Evolutionary conservation across 2,113 vertebrate species (phyloP).

Genomic region (Brienomyrus brachyistius): DNA sequence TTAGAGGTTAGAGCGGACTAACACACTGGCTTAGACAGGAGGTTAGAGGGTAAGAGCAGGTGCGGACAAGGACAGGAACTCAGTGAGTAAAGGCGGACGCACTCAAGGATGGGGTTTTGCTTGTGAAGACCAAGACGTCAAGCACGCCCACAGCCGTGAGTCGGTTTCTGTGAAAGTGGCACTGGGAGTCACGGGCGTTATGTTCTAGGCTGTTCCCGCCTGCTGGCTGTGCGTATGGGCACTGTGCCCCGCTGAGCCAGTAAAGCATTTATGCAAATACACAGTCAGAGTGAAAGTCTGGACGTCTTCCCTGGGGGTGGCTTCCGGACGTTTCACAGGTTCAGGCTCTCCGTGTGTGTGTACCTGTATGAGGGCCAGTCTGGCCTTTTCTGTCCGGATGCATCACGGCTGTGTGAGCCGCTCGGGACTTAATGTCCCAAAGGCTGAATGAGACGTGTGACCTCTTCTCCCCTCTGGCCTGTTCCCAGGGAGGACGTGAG

Average conservation of each 20-base stretch:
- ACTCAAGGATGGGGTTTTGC: not conserved
- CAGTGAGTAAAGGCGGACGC: not conserved
- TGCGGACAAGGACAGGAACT: not conserved
- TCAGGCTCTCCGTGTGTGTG: not conserved
- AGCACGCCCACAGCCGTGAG: not conserved
- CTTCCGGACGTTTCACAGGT: not conserved
- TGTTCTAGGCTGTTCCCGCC: not conserved
- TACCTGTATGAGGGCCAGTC: not conserved
- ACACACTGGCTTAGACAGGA: not conserved
- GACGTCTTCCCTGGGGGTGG: not conserved
- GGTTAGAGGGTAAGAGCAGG: not conserved
- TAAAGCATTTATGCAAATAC: not conserved
- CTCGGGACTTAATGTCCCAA: not conserved
- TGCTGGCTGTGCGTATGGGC: not conserved
- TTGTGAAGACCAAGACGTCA: constrained; percentile 19
- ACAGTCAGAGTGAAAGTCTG: not conserved
- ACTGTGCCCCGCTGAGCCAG: not conserved
- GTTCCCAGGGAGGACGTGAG: constrained; percentile 55
- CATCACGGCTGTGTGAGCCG: not conserved
- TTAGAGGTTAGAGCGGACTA: not conserved
- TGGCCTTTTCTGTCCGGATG: not conserved
- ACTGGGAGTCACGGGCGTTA: not conserved
- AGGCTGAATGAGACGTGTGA: not conserved
- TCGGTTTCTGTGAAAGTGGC: not conserved
- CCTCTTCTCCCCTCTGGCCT: not conserved